These are phyloP conservation scores for Danaus plexippus DNA, from an alignment of 1,140 invertebrate species.

Conservation along the genomic window DNA sequence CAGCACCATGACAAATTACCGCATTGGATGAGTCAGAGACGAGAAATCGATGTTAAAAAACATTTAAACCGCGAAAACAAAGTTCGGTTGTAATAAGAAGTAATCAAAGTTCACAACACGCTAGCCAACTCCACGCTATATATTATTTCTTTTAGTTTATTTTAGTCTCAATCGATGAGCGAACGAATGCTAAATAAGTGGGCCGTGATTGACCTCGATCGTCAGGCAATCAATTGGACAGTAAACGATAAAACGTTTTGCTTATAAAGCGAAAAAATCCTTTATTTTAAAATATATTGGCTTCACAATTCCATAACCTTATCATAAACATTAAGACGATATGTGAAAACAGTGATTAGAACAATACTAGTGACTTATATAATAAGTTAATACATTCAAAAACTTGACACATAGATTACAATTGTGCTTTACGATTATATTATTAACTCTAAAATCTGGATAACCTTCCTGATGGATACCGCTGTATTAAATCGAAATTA, in stretches of 20 bases:
- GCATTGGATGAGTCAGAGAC: constrained; percentile 68
- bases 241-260: constrained; percentile 67
- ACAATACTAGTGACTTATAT: constrained; percentile 60
- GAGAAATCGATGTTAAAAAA: constrained; percentile 48
- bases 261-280: constrained; percentile 68
- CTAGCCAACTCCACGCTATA: constrained; percentile 62
- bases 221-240: constrained; percentile 53
- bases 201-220: constrained; percentile 48
- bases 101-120: constrained; percentile 43
- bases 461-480: constrained; percentile 68
- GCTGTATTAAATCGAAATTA: constrained; percentile 33
- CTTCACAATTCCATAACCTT: constrained; percentile 69
- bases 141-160: constrained; percentile 66
- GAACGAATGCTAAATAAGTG: constrained; percentile 54
- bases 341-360: constrained; percentile 68
- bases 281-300: constrained; percentile 72
- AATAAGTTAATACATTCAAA: constrained; percentile 51
- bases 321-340: constrained; percentile 64
- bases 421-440: constrained; percentile 49
- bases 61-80: constrained; percentile 26
- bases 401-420: constrained; percentile 66
- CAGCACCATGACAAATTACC: constrained; percentile 54
- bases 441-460: constrained; percentile 49
- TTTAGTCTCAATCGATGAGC: constrained; percentile 59
- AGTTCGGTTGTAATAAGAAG: constrained; percentile 28